Percentiles rank a stretch among this genome's conserved stretches.
Conservation (phyloP, 2,888 invertebrate species). For the Stratiomys singularior region DNA sequence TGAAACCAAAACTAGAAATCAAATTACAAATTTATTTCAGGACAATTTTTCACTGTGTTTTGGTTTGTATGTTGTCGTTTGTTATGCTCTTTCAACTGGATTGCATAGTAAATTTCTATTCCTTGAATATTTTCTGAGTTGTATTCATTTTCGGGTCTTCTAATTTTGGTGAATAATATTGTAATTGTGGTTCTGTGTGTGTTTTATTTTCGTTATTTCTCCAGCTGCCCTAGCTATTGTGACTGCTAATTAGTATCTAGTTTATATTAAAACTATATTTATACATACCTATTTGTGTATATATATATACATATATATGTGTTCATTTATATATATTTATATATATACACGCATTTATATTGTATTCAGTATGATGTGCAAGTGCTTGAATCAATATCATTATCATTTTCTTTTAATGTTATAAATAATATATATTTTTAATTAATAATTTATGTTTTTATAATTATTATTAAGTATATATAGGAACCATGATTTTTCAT, state of each 20-base stretch:
- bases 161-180: too few species aligned
- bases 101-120: too few species aligned
- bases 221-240: slow-evolving; percentile 31
- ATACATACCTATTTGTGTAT: not conserved
- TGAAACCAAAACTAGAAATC: too few species aligned
- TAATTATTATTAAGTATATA: slow-evolving; percentile 54
- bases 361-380: not conserved
- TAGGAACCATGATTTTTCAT: slow-evolving; percentile 56
- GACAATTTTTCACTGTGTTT: too few species aligned
- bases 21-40: too few species aligned
- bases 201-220: slow-evolving; percentile 31
- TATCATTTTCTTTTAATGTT: slow-evolving; percentile 3
- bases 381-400: not conserved
- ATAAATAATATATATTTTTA: slow-evolving; percentile 46
- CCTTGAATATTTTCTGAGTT: too few species aligned
- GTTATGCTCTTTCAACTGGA: too few species aligned
- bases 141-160: too few species aligned
- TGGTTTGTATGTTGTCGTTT: too few species aligned
- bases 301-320: too few species aligned
- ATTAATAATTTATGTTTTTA: slow-evolving; percentile 47
- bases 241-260: not conserved
- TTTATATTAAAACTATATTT: not conserved
- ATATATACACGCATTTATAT: too few species aligned
- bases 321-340: not conserved
- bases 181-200: too few species aligned